Conservation (phyloP, 2,888 invertebrate species). For the Eupithecia tripunctaria region DNA sequence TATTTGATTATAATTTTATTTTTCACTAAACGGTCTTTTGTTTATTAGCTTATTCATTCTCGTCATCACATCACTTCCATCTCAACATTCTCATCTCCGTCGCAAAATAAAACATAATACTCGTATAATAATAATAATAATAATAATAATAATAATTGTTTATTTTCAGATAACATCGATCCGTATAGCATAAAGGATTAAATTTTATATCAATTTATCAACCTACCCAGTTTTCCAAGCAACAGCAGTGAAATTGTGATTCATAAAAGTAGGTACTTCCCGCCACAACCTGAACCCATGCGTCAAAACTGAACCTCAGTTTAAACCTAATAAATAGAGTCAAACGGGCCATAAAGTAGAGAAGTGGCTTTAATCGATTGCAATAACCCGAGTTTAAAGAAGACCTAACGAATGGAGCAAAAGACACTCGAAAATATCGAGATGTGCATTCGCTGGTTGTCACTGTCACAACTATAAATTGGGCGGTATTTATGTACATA, state of each 20-base stretch:
- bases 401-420: slow-evolving; percentile 47
- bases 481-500: not conserved
- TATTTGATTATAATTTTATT: no score
- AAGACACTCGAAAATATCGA: slow-evolving; percentile 20
- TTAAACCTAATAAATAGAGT: slow-evolving; percentile 26
- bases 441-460: not conserved
- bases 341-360: slow-evolving; percentile 27
- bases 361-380: slow-evolving; percentile 29
- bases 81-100: no score
- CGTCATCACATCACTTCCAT: no score
- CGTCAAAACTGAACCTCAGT: slow-evolving; percentile 5
- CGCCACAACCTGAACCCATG: slow-evolving; percentile 1
- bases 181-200: no score
- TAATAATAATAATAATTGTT: no score
- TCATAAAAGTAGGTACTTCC: not conserved
- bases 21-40: no score
- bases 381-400: slow-evolving; percentile 32
- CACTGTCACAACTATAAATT: not conserved
- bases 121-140: no score
- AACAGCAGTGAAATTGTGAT: not conserved
- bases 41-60: no score
- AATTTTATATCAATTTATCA: no score
- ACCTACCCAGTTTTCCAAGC: not conserved
- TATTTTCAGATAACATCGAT: no score
- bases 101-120: no score